Evolutionary conservation across 2,888 invertebrate genomes (phyloP), one percentile per base, ranked within the genome.

Genomic region (Acronicta leporina): DNA sequence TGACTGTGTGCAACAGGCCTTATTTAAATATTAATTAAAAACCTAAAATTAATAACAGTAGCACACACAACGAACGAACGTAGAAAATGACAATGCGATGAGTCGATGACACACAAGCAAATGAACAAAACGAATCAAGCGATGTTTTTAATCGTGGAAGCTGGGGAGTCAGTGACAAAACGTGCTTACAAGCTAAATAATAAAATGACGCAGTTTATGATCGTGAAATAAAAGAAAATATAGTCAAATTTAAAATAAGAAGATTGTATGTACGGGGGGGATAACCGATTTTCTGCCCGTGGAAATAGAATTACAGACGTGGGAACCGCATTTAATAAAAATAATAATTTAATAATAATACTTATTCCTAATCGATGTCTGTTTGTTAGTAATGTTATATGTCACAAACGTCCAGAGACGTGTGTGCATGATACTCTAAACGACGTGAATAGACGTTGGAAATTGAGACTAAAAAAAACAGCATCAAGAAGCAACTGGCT

Each of bases 81-180:
- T 72, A 69, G 45, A 47, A 5, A 42, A 57, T 66, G 68, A 51
- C 58, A 47, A 63, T 68, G 75, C 62, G 55, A 57, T 78, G 65
- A 20, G 2, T n/a, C n/a, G n/a, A n/a, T n/a, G n/a, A 63, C 41
- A 63, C 45, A 66, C 35, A 70, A 82, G 82, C 80, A 54, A 38
- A 79, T 83, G 79, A 68, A 79, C 73, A 63, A 63, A 68, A 67
- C 58, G 58, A 52, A 50, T 49, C 52, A 77, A 78, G 80, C 79
- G 58, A 35, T 55, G 60, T 53, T 74, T 78, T 78, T 68, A 62
- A 73, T 79, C 63, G 74, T 71, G 74, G 69, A 81, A 82, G 84
- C 79, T 72, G 76, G 77, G 79, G 75, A 46, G 72, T 75, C 73
- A 79, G 73, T 79, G 66, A 80, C 77, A 79, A 58, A 76, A 77